Evolutionary conservation across 1,140 invertebrate genomes (phyloP), one percentile per base, ranked within the genome.

Genomic region (Drosophila auraria): DNA sequence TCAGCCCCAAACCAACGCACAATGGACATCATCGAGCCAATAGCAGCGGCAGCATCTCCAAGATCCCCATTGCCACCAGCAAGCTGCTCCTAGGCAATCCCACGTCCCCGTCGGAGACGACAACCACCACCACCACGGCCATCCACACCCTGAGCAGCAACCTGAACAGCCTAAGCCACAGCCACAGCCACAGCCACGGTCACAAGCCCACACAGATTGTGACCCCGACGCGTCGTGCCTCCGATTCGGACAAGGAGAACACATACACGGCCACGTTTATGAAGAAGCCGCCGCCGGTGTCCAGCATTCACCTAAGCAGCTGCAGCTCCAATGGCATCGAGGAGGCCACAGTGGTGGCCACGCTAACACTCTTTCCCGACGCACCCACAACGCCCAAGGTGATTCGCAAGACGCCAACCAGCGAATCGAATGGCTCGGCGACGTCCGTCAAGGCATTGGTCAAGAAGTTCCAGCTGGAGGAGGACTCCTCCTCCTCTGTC

Each of bases 361-460:
- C 87, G 6, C 60, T 89, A 33, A 86, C 83, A 3, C 92, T 94
- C 56, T 95, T 93, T 75, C 94, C 94, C 33, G 94, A 95, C 86
- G 94, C 94, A 30, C 94, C 94, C 72, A 94, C 94, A 77, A 95
- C 94, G 54, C 94, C 94, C 66, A 95, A 95, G 93, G 94, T 94
- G 60, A 92, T 89, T 64, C 86, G 91, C 23, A 93, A 93, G 70
- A 89, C 92, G 38, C 90, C 91, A 12, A 74, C 82, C 30, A 76
- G 89, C 14, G 92, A 92, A 40, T 63, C 90, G 9, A 78, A 78
- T 9, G 68, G 78, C 5, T 81, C 91, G 57, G 86, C 92, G 38
- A 93, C 92, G 0, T 92, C 90, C 20, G 92, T 93, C 0, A 93
- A 93, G 63, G 92, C 92, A 11, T 62, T 93, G 44, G 92, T 93